Evolutionary conservation across 2,113 vertebrate genomes (phyloP).

Genomic region (Engraulis encrasicolus): DNA sequence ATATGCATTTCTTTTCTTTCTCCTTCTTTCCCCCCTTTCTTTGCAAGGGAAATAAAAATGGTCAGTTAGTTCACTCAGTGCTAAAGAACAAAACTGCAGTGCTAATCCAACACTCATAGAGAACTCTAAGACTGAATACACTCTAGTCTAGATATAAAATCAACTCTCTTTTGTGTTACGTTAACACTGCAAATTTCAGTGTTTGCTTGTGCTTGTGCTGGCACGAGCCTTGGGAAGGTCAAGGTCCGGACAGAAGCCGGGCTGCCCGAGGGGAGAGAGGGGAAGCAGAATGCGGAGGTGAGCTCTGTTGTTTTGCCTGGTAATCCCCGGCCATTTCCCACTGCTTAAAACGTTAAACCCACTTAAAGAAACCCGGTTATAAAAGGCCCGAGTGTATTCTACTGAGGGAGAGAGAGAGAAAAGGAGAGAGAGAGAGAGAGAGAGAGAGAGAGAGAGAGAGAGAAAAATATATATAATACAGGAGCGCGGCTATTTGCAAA

Average conservation of each 20-base stretch:
- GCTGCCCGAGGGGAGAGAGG: not conserved
- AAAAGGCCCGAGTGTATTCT: not conserved
- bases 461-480: not conserved
- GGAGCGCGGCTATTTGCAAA: not conserved
- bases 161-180: no score
- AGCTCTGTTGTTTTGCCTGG: slow-evolving; percentile 15
- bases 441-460: not conserved
- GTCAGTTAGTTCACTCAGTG: no score
- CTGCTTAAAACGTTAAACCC: slow-evolving; percentile 20
- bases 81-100: no score
- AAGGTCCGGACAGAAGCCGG: slow-evolving; percentile 1
- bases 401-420: not conserved
- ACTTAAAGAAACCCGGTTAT: not conserved
- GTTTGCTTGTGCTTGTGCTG: not conserved
- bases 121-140: no score
- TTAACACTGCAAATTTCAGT: no score
- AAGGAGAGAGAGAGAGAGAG: not conserved
- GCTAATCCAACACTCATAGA: no score
- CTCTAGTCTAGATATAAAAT: no score
- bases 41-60: not conserved
- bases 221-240: not conserved
- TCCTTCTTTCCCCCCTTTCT: not conserved
- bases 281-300: not conserved
- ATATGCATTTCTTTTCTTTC: not conserved
- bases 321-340: slow-evolving; percentile 27